These are phyloP conservation scores for Falco berigora DNA, from an alignment of 2,797 vertebrate genomes.

Conservation along the genomic window DNA sequence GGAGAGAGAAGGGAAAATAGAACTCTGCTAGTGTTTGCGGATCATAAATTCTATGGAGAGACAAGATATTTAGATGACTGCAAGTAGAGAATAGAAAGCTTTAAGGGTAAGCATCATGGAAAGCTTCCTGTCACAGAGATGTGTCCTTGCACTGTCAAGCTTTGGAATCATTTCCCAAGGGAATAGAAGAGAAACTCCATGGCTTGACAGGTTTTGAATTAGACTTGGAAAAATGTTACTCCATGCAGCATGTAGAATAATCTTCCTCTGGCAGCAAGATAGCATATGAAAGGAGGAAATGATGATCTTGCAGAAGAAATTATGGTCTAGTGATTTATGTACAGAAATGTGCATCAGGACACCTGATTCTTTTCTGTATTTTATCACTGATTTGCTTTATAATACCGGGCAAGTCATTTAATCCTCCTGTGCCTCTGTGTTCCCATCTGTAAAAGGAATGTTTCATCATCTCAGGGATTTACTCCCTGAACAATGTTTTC, in stretches of 20 bases:
- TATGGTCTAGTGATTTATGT: slow-evolving; percentile 1
- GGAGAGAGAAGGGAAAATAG: background rate
- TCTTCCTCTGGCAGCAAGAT: background rate
- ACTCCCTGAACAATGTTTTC: background rate
- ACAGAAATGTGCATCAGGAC: background rate
- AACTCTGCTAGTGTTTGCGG: background rate
- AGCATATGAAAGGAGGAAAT: slow-evolving; percentile 3
- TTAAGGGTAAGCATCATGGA: background rate
- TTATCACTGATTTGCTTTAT: slow-evolving; percentile 15
- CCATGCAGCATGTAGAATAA: background rate
- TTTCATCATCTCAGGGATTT: background rate
- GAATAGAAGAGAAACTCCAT: background rate
- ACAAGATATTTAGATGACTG: background rate
- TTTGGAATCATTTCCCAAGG: slow-evolving; percentile 18
- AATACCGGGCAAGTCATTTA: background rate
- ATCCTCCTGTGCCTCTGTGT: background rate
- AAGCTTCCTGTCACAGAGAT: background rate
- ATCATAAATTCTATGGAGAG: background rate
- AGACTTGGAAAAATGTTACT: slow-evolving; percentile 45
- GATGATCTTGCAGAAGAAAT: background rate
- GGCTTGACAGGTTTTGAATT: slow-evolving; percentile 35
- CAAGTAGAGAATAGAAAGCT: background rate
- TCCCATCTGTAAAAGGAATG: background rate
- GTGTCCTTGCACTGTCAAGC: slow-evolving; percentile 9
- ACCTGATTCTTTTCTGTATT: slow-evolving; percentile 11